phyloP scores from a whole-genome alignment of 1,140 invertebrate genomes.

The Hyphantria cunea region DNA sequence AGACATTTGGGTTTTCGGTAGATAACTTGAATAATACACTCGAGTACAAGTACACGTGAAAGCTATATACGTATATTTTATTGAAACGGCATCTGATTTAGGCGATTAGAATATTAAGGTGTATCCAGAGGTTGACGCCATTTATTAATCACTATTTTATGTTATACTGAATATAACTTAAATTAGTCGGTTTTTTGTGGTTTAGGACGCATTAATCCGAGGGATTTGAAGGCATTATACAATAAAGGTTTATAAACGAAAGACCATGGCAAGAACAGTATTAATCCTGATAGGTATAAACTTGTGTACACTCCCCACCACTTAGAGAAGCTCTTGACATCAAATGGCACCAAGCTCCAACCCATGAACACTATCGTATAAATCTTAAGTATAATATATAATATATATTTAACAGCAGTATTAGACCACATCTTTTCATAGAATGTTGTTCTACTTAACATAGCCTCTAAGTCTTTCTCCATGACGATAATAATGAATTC shows the following conservation, averaged over 20 bases:
- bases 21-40: too few species aligned
- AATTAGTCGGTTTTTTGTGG: too few species aligned
- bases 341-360: constrained; percentile 92
- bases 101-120: too few species aligned
- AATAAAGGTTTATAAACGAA: constrained; percentile 59
- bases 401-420: constrained; percentile 52
- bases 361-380: constrained; percentile 93
- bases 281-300: constrained; percentile 66
- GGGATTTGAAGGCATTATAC: constrained; percentile 6
- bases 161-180: too few species aligned
- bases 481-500: constrained; percentile 94
- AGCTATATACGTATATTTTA: too few species aligned
- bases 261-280: constrained; percentile 69
- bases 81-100: too few species aligned
- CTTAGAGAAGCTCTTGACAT: constrained; percentile 85
- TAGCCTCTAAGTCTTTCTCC: constrained; percentile 88
- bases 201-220: too few species aligned
- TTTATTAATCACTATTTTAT: too few species aligned
- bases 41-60: too few species aligned
- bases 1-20: too few species aligned
- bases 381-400: constrained; percentile 85
- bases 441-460: constrained; percentile 79
- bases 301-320: constrained; percentile 64
- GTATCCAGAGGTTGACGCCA: too few species aligned
- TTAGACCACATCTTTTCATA: constrained; percentile 76